Evolutionary conservation across 2,888 invertebrate genomes (phyloP).

Genomic region (Hemicrepidius hirtus): DNA sequence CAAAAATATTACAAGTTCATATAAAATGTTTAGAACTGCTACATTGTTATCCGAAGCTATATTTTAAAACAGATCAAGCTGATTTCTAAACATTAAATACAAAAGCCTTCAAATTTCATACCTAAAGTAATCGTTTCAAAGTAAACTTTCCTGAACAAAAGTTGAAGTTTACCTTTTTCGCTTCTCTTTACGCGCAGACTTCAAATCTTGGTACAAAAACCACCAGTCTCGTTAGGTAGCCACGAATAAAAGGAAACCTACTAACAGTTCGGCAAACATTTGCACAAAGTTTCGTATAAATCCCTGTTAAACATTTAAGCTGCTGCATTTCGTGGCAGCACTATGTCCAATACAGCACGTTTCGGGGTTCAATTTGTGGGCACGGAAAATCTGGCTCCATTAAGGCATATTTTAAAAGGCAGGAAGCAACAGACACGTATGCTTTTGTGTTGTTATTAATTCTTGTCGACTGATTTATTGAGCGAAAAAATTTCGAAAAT

Average conservation of each 20-base stretch:
- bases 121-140: conserved; percentile 38
- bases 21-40: conserved; percentile 19
- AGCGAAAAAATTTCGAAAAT: conserved; percentile 34
- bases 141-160: conserved; percentile 35
- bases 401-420: conserved; percentile 26
- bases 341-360: conserved; percentile 34
- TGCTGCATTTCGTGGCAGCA: conserved; percentile 14
- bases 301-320: conserved; percentile 34
- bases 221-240: conserved; percentile 43
- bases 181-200: conserved; percentile 21
- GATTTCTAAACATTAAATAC: conserved; percentile 34
- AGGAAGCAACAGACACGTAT: conserved; percentile 23
- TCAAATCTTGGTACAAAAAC: conserved; percentile 43
- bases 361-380: conserved; percentile 28
- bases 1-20: too few species aligned
- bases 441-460: conserved; percentile 21
- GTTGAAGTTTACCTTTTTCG: conserved; percentile 24
- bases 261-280: conserved; percentile 38
- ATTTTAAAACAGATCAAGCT: conserved; percentile 40
- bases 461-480: conserved; percentile 36
- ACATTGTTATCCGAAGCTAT: conserved; percentile 1
- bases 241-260: conserved; percentile 38
- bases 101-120: conserved; percentile 41
- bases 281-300: conserved; percentile 37
- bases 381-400: background rate